Conservation (phyloP, 2,797 vertebrate genomes). For the Anguilla megastoma region DNA sequence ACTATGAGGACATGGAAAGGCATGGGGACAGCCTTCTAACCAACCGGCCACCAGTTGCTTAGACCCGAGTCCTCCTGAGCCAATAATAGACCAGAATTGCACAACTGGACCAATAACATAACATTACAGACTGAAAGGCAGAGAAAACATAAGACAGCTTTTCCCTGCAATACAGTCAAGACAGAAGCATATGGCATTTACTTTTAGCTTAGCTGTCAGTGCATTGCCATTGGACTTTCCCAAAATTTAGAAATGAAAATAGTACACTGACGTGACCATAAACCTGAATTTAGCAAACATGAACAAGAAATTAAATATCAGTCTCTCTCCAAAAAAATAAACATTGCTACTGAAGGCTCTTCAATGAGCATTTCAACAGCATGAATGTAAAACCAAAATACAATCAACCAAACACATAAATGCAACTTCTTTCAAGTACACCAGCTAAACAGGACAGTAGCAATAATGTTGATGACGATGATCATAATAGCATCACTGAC, state of each 20-base stretch:
- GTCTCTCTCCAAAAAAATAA: slow-evolving; percentile 32
- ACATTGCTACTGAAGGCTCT: slow-evolving; percentile 38
- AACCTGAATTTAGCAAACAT: slow-evolving; percentile 12
- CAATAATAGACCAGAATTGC: not conserved
- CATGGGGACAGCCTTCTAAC: not conserved
- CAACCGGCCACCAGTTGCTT: not conserved
- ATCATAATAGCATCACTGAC: slow-evolving; percentile 26
- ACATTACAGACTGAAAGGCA: not conserved
- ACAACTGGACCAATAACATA: not conserved
- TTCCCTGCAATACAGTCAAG: not conserved
- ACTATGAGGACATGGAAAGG: not conserved
- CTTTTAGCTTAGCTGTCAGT: not conserved
- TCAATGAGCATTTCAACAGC: slow-evolving; percentile 23
- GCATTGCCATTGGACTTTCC: not conserved
- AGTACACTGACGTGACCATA: not conserved
- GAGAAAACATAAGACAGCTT: not conserved
- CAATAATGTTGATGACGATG: slow-evolving; percentile 10
- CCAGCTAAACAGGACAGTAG: slow-evolving; percentile 35
- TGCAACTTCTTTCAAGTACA: slow-evolving; percentile 47
- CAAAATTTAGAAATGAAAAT: not conserved
- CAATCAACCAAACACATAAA: slow-evolving; percentile 31
- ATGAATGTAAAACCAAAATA: slow-evolving; percentile 32
- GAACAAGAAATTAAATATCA: slow-evolving; percentile 20
- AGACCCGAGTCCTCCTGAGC: not conserved
- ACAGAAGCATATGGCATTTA: not conserved